Conservation (phyloP, 2,113 vertebrate species). For the Arothron firmamentum region DNA sequence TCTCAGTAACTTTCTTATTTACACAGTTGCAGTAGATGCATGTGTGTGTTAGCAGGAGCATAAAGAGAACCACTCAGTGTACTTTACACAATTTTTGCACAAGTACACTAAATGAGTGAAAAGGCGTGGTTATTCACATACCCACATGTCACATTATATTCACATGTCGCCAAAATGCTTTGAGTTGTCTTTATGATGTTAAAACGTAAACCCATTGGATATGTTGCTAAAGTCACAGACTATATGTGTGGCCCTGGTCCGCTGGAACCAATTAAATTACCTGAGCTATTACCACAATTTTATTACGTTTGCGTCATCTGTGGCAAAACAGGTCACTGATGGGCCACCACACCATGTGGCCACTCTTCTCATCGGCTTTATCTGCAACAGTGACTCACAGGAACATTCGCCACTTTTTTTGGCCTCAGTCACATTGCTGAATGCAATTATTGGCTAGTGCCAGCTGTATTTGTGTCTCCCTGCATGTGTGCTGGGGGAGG, state of each 20-base stretch:
- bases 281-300: constrained; percentile 23
- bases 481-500: constrained; percentile 12
- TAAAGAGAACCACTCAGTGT: too few relatives aligned
- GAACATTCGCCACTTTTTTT: constrained; percentile 51
- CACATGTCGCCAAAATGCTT: too few relatives aligned
- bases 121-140: too few relatives aligned
- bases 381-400: constrained; percentile 48
- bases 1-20: constrained; percentile 39
- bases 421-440: constrained; percentile 52
- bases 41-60: too few relatives aligned
- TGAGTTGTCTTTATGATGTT: too few relatives aligned
- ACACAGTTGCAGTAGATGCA: constrained; percentile 10
- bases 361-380: constrained; percentile 26
- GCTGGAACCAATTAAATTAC: constrained; percentile 7
- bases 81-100: too few relatives aligned
- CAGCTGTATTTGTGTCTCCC: constrained; percentile 25
- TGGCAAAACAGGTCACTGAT: constrained; percentile 3
- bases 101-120: too few relatives aligned
- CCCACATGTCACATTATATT: too few relatives aligned
- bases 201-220: too few relatives aligned
- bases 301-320: constrained; percentile 14
- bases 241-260: background rate
- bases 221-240: background rate
- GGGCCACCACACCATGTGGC: constrained; percentile 26
- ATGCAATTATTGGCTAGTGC: constrained; percentile 29